Evolutionary conservation across 2,113 vertebrate species (phyloP).

Genomic region (Psilopogon haemacephalus): DNA sequence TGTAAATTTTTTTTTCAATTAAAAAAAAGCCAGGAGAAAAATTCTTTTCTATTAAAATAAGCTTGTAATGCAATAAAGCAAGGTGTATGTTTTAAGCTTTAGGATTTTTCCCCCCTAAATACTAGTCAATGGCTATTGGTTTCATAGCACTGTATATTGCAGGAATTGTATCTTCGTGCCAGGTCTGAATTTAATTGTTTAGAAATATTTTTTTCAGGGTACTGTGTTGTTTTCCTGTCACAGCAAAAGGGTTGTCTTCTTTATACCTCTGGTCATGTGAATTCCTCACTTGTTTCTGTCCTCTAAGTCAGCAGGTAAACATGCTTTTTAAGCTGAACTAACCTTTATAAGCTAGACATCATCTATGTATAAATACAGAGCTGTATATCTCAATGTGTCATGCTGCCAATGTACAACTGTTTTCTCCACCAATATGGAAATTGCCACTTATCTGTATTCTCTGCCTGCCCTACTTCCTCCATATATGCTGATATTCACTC

Average conservation of each 20-base stretch:
- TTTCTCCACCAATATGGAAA: constrained; percentile 15
- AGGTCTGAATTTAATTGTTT: background rate
- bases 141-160: background rate
- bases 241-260: constrained; percentile 10
- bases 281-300: constrained; percentile 14
- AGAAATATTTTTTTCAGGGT: background rate
- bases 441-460: constrained; percentile 18
- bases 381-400: background rate
- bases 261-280: background rate
- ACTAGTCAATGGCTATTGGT: background rate
- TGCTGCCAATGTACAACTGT: background rate
- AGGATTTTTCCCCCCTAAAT: background rate
- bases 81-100: background rate
- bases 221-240: background rate
- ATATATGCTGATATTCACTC: constrained; percentile 26
- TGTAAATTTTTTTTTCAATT: constrained; percentile 43
- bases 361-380: constrained; percentile 16
- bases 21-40: constrained; percentile 8
- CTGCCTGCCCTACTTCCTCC: background rate
- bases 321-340: constrained; percentile 26
- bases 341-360: constrained; percentile 26
- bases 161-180: background rate
- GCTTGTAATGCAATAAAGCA: background rate
- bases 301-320: background rate
- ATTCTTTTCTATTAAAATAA: constrained; percentile 45